These are phyloP conservation scores for Hylomyscus alleni DNA, from an alignment of 2,797 vertebrate genomes.

Conservation along the genomic window DNA sequence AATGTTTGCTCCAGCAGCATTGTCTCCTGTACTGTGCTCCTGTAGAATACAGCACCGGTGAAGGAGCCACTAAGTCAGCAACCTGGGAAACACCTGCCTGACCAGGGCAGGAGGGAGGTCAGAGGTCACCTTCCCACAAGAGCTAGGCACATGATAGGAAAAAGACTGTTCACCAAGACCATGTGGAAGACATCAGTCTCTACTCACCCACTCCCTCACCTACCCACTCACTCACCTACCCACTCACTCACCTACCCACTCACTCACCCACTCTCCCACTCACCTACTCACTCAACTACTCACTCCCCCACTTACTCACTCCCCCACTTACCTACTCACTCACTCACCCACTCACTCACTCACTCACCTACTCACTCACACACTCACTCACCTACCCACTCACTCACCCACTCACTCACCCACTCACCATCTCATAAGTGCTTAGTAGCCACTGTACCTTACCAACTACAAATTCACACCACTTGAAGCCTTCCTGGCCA, in stretches of 20 bases:
- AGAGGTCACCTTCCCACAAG: not conserved
- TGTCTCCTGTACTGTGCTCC: not conserved
- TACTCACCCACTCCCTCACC: not conserved
- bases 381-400: not conserved
- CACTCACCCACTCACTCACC: not conserved
- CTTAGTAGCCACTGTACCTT: not conserved
- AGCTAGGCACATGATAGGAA: not conserved
- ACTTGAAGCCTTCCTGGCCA: not conserved
- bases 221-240: not conserved
- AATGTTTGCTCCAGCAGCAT: not conserved
- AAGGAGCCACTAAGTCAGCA: not conserved
- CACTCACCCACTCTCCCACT: not conserved
- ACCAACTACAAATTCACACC: not conserved
- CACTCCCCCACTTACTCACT: not conserved
- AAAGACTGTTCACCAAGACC: not conserved
- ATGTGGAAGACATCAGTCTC: not conserved
- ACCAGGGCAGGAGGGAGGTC: not conserved
- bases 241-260: not conserved
- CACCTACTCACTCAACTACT: not conserved
- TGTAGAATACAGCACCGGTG: not conserved
- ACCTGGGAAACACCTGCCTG: not conserved
- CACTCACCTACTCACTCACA: not conserved
- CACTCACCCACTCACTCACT: accelerated
- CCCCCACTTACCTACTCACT: not conserved
- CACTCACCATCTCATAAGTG: not conserved